Evolutionary conservation across 2,113 vertebrate genomes (phyloP).

Genomic region (Archilochus colubris): DNA sequence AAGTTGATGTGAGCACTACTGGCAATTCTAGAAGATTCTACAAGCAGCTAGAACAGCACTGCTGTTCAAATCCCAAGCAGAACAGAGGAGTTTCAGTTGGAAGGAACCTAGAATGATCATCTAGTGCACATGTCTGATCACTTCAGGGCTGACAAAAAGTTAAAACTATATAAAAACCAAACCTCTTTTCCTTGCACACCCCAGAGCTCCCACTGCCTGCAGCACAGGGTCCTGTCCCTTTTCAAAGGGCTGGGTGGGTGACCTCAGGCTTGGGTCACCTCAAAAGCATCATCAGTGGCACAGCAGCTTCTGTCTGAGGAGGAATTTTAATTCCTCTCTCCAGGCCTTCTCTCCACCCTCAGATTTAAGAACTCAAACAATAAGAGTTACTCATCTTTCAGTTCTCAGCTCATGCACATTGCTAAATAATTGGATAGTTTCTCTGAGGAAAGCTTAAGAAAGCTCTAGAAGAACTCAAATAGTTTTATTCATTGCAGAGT

Average conservation of each 20-base stretch:
- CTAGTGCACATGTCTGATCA: not conserved
- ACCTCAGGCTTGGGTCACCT: not conserved
- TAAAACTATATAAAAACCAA: not conserved
- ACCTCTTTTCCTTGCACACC: not conserved
- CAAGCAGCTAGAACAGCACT: not conserved
- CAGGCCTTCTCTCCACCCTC: not conserved
- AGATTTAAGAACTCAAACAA: not conserved
- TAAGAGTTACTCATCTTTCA: not conserved
- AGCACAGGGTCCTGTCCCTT: not conserved
- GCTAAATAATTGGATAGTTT: not conserved
- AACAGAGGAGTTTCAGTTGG: not conserved
- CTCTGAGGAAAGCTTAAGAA: conserved; percentile 26
- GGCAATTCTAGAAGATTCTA: not conserved
- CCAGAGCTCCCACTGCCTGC: not conserved
- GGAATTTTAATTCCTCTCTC: not conserved
- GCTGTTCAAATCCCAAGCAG: not conserved
- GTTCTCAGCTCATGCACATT: not conserved
- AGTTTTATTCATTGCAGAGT: not conserved
- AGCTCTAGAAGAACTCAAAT: conserved; percentile 21
- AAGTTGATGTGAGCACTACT: not conserved
- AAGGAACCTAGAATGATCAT: not conserved
- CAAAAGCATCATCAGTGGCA: not conserved
- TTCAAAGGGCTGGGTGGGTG: not conserved
- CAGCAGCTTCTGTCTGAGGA: not conserved
- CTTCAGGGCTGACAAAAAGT: not conserved